These are phyloP conservation scores for Polyploca ridens DNA, from an alignment of 2,888 invertebrate genomes.

Conservation along the genomic window DNA sequence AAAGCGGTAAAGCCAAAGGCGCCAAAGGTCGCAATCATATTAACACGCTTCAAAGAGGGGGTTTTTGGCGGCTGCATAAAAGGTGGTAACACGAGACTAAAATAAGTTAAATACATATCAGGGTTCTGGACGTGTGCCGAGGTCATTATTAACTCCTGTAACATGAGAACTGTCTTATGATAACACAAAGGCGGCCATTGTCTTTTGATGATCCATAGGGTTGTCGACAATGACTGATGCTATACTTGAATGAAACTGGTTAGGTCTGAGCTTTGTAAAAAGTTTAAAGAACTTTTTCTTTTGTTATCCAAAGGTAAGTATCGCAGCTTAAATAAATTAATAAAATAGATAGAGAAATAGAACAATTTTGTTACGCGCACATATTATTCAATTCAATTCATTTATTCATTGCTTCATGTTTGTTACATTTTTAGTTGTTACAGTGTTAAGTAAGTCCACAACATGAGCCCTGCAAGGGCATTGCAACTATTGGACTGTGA, in stretches of 20 bases:
- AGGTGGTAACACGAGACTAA: neutral
- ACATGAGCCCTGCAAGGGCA: too few relatives aligned
- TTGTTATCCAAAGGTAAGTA: neutral
- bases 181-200: conserved; percentile 28
- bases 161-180: conserved; percentile 33
- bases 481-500: too few relatives aligned
- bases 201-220: conserved; percentile 19
- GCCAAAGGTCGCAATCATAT: neutral
- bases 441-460: too few relatives aligned
- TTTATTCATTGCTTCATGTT: too few relatives aligned
- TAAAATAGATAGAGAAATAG: too few relatives aligned
- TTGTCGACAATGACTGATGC: conserved; percentile 16
- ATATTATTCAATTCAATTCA: too few relatives aligned
- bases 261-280: too few relatives aligned
- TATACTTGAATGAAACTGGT: neutral
- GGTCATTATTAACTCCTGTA: conserved; percentile 38
- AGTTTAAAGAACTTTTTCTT: neutral
- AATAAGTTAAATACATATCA: conserved; percentile 1
- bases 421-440: too few relatives aligned
- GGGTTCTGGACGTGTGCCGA: conserved; percentile 14
- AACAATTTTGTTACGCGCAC: too few relatives aligned
- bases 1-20: neutral
- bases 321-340: too few relatives aligned
- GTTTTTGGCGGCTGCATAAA: neutral
- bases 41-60: neutral